These are phyloP conservation scores for Propithecus coquereli DNA, from an alignment of 2,113 vertebrate species.

Conservation along the genomic window DNA sequence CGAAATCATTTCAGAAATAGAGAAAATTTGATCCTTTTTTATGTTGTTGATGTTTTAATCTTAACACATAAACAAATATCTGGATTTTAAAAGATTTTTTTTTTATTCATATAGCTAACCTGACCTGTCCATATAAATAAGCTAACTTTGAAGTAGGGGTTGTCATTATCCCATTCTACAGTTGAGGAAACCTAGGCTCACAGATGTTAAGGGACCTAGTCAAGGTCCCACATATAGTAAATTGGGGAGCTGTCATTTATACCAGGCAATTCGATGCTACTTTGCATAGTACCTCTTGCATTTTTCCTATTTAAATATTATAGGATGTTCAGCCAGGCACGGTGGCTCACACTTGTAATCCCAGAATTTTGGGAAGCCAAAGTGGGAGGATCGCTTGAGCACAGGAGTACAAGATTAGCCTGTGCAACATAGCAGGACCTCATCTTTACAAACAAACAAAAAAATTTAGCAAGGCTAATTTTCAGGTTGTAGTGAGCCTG, in stretches of 20 bases:
- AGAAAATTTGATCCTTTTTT: neutral
- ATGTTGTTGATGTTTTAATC: neutral
- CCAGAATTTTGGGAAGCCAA: too few relatives aligned
- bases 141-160: neutral
- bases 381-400: too few relatives aligned
- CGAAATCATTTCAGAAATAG: constrained; percentile 18
- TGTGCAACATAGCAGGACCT: too few relatives aligned
- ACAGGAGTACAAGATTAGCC: too few relatives aligned
- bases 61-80: neutral
- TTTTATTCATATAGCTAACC: neutral
- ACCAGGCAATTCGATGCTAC: neutral
- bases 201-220: neutral
- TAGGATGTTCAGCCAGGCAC: neutral
- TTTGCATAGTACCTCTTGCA: neutral
- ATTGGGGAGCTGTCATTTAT: neutral
- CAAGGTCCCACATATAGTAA: neutral
- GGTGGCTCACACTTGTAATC: too few relatives aligned
- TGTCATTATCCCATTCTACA: neutral
- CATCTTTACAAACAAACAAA: too few relatives aligned
- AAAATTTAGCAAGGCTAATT: too few relatives aligned
- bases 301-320: neutral
- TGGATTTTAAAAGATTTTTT: neutral
- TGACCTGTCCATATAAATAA: neutral
- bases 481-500: too few relatives aligned
- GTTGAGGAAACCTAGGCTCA: neutral